Evolutionary conservation across 2,113 vertebrate genomes (phyloP).

Genomic region (Prolemur simus): DNA sequence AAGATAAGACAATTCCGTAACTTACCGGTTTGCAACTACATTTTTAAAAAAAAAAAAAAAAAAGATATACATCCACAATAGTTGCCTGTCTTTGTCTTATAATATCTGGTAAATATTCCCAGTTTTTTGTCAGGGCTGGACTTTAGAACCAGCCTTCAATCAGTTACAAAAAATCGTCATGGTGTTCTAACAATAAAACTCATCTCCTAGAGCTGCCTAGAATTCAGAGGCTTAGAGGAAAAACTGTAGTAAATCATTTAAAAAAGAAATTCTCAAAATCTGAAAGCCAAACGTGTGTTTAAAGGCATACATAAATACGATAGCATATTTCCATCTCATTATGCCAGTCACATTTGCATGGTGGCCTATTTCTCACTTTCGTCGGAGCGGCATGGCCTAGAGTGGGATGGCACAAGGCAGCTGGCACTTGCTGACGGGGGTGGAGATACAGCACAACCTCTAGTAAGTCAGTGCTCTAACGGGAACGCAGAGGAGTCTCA

Average conservation of each 20-base stretch:
- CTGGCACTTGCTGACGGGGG: neutral
- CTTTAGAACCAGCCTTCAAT: neutral
- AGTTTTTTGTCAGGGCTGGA: neutral
- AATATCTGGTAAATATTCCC: neutral
- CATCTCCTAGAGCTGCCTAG: neutral
- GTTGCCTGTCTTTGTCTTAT: neutral
- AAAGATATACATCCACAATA: neutral
- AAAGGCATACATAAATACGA: neutral
- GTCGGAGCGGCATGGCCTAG: neutral
- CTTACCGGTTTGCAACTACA: neutral
- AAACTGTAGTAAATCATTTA: neutral
- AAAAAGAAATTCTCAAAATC: neutral
- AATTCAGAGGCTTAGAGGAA: neutral
- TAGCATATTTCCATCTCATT: neutral
- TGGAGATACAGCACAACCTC: neutral
- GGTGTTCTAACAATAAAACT: neutral
- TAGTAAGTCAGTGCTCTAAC: neutral
- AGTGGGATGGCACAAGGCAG: neutral
- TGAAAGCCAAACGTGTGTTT: neutral
- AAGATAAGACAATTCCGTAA: neutral
- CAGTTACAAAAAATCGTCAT: neutral
- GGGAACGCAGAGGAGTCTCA: neutral
- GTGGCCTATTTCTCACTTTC: neutral
- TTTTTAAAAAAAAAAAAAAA: neutral
- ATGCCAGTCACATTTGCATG: neutral